Evolutionary conservation across 1,140 invertebrate species (phyloP).

Genomic region (Agraylea sexmaculata): DNA sequence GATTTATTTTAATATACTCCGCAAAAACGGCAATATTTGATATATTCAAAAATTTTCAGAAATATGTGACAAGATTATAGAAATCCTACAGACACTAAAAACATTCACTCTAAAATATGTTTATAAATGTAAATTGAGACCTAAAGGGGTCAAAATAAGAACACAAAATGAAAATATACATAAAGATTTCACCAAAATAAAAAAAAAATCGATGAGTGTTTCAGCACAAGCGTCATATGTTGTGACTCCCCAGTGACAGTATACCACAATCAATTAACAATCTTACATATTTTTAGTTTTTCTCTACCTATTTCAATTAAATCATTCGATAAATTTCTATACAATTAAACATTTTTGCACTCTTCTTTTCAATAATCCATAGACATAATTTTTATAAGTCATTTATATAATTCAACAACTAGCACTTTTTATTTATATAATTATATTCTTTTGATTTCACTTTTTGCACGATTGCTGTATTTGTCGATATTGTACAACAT

Average conservation of each 20-base stretch:
- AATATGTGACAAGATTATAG: too few relatives aligned
- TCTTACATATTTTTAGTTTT: slow-evolving; percentile 23
- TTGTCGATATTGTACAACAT: too few relatives aligned
- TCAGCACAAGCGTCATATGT: slow-evolving; percentile 4
- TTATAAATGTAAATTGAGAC: slow-evolving; percentile 10
- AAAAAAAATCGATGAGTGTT: slow-evolving; percentile 1
- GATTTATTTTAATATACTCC: slow-evolving; percentile 4
- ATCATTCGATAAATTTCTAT: slow-evolving; percentile 23
- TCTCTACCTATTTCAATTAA: slow-evolving; percentile 23
- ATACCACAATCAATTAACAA: slow-evolving; percentile 19
- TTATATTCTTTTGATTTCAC: slow-evolving; percentile 21
- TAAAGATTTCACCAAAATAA: slow-evolving; percentile 12
- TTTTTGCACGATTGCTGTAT: slow-evolving; percentile 15
- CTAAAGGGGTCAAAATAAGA: too few relatives aligned
- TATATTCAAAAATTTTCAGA: slow-evolving; percentile 13
- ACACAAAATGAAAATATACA: slow-evolving; percentile 15
- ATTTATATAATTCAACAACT: slow-evolving; percentile 23
- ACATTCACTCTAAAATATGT: slow-evolving; percentile 13
- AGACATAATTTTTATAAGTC: slow-evolving; percentile 21
- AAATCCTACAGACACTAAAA: too few relatives aligned
- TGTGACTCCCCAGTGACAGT: slow-evolving; percentile 12
- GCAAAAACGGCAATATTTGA: slow-evolving; percentile 10
- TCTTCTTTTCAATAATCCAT: slow-evolving; percentile 21
- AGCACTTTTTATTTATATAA: slow-evolving; percentile 20
- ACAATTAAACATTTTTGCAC: slow-evolving; percentile 23